phyloP scores from a whole-genome alignment of 2,888 invertebrate species.

The Lepidochrysops patricia region DNA sequence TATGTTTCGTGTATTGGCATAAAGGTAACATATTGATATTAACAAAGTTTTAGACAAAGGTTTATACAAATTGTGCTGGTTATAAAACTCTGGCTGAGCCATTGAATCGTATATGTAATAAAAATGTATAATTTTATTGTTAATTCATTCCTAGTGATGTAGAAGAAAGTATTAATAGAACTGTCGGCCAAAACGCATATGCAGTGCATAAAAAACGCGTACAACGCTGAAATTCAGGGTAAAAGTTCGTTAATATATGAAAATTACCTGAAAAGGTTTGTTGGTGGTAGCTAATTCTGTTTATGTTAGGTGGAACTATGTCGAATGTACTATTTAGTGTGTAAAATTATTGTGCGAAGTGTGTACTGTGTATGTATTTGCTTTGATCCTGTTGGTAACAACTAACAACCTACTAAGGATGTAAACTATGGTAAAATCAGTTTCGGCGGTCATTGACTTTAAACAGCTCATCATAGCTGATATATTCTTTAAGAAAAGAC shows the following conservation, averaged over 20 bases:
- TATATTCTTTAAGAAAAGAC: too few species aligned
- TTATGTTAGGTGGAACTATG: background rate
- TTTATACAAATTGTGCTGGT: background rate
- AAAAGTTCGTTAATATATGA: slow-evolving; percentile 8
- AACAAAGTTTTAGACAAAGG: background rate
- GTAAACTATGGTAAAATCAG: too few species aligned
- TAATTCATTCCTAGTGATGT: slow-evolving; percentile 7
- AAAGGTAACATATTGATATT: background rate
- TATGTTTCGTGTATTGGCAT: background rate
- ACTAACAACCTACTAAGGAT: too few species aligned
- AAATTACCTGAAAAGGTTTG: background rate
- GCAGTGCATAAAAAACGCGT: slow-evolving; percentile 6
- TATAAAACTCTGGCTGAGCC: background rate
- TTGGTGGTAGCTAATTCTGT: background rate
- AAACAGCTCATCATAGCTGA: too few species aligned
- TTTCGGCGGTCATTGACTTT: too few species aligned
- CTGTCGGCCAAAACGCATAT: slow-evolving; percentile 8
- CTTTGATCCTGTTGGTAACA: too few species aligned
- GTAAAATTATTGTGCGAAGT: background rate
- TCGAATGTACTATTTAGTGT: background rate
- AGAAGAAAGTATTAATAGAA: slow-evolving; percentile 2
- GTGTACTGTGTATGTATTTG: too few species aligned
- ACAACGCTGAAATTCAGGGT: slow-evolving; percentile 10
- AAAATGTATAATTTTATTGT: background rate
- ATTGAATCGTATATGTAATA: background rate